Evolutionary conservation across 2,888 invertebrate genomes (phyloP), one percentile per base, ranked within the genome.

Genomic region (Brassicogethes aeneus): DNA sequence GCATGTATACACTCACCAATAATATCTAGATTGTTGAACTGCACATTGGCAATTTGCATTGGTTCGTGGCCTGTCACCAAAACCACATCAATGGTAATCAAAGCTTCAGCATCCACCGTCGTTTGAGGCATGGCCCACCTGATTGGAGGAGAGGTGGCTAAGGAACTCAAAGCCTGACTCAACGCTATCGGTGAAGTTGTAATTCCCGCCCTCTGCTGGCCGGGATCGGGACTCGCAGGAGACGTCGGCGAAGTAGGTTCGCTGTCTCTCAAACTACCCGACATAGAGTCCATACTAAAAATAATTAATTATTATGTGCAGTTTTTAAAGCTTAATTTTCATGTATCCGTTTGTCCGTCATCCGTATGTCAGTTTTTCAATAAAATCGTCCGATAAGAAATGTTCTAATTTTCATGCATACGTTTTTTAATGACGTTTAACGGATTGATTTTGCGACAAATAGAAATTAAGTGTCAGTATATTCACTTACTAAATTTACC

Each of bases 21-120:
- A 40, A 95, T 86, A 65, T 95, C 95, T 51, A 95, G 72, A 65
- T 88, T 94, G 62, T 95, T 95, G 60, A 95, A 95, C 53, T 92
- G 81, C 54, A 95, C 85, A 57, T 87, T 89, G 0, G 90, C 87
- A 36, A 91, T 80, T 53, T 87, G 80, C 45, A 76, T 59, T 1
- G 68, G 62, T 36, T 68, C 67, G 14, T 44, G 46, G 16, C 61
- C 64, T 34, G 54, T 75, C 0, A 91, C 81, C 35, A 90, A 74
- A 31, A 84, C 79, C 14, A 93, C 76, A 60, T 95, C 94, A 2
- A 91, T 75, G 40, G 83, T 82, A 32, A 87, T 86, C 3, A 88
- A 65, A 0, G 87, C 86, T 53, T 86, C 81, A 2, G 80, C 74
- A 48, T 79, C 80, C 50, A 63, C 48, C 30, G 59, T 48, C 2